Evolutionary conservation across 1,140 invertebrate species (phyloP), one percentile per base, ranked within the genome.

Genomic region (Leguminivora glycinivorella): DNA sequence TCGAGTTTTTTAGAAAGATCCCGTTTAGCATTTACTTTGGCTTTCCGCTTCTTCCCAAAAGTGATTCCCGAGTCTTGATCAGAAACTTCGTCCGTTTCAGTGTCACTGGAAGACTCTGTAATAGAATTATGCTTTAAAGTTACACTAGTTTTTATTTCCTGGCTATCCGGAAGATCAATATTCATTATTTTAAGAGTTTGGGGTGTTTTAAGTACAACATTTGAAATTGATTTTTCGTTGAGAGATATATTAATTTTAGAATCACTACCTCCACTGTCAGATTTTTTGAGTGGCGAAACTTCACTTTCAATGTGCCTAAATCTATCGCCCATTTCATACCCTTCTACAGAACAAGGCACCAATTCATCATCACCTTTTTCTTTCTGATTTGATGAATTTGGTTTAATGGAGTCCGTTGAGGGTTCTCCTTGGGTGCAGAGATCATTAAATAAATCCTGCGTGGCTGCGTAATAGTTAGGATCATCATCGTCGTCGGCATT

Each of bases 391-490:
- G 24, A 26, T 10, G 25, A 29, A 26, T 58, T 52, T 31, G 3
- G 12, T 34, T 63, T 25, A 22, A 25, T 17, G 34, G 60, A n/a
- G 70, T 71, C 60, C 26, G 24, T 43, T 25, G 70, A 70, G 14
- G 19, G 9, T 60, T 80, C 73, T 67, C 60, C 77, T 78, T 91
- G 86, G 17, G 86, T 77, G 67, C 82, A 88, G 29, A 91, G 76
- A 74, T 90, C 89, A 29, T 86, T 56, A n/a, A 80, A 75, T 70
- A 91, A 71, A 17, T 91, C 83, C 72, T 91, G 89, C 1, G 89
- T 91, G 1, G 78, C 76, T n/a, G 74, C 68, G 75, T 91, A 91
- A 79, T 87, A 89, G 69, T 82, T 83, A 12, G 79, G 67, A 19
- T 87, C 76, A 56, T 80, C 72, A 6, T 75, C 70, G 67, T 76